These are phyloP conservation scores for Gymnothorax reevesii DNA, from an alignment of 2,797 vertebrate species.

Conservation along the genomic window DNA sequence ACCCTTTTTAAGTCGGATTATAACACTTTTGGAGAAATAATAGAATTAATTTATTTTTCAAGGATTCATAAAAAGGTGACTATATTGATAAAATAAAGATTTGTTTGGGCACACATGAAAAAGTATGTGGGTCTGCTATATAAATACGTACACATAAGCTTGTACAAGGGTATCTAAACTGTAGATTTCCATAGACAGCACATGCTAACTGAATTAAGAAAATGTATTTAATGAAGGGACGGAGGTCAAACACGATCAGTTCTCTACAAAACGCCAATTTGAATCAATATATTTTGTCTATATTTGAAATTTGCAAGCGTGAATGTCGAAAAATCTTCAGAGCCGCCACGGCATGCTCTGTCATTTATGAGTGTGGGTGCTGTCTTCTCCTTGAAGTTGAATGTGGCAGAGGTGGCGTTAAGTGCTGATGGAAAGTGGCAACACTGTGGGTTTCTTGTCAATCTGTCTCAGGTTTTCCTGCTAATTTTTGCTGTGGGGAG, in stretches of 20 bases:
- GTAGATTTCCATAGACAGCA: neutral
- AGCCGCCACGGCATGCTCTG: neutral
- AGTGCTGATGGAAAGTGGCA: neutral
- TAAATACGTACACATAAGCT: neutral
- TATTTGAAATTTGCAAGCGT: neutral
- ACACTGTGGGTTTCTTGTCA: neutral
- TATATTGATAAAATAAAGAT: neutral
- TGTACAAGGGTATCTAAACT: neutral
- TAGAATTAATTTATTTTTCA: neutral
- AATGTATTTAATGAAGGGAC: neutral
- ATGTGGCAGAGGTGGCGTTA: slow-evolving; percentile 17
- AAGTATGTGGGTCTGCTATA: neutral
- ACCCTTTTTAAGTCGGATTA: neutral
- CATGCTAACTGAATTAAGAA: neutral
- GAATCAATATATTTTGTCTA: neutral
- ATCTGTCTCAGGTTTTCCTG: too few species aligned
- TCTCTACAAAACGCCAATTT: neutral
- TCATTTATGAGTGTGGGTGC: neutral
- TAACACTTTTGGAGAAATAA: neutral
- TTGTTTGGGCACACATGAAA: neutral
- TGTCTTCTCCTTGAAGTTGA: slow-evolving; percentile 18
- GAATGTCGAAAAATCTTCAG: neutral
- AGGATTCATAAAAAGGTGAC: neutral
- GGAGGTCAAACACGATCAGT: neutral
- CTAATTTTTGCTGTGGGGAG: too few species aligned